Evolutionary conservation across 2,797 vertebrate genomes (phyloP), one percentile per base, ranked within the genome.

Genomic region (Macrochelys suwanniensis): DNA sequence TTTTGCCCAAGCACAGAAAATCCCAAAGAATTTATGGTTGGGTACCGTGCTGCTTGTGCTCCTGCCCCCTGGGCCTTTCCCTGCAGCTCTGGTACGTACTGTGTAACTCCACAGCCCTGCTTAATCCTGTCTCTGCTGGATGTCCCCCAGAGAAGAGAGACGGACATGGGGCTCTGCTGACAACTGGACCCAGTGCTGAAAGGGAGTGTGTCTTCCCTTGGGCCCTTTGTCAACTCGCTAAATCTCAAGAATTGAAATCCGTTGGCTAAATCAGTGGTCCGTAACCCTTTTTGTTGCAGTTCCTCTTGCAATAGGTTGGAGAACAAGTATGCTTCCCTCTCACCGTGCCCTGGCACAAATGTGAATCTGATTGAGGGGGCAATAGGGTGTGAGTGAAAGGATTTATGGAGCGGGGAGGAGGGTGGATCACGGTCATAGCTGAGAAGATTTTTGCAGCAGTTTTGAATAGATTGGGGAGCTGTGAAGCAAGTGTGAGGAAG

Each of bases 401-500:
- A 25, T 56, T 61, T 54, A 0, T 2, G 47, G 26, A n/a, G 42
- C 71, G 59, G 37, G 50, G 68, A 61, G 88, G 42, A 91, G 54
- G 28, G 87, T 4, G 3, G n/a, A 19, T 71, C 0, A 0, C 9
- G 57, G 45, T 56, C 2, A 0, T 25, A 76, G 42, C 42, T 26
- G 25, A 12, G 37, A 23, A 11, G 23, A 6, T 45, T 26, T 76
- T 76, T 76, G 71, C 71, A 76, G 42, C 23, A 25, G 21, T 45
- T 76, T 47, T 76, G 25, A 13, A 76, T 45, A 45, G 37, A 45
- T 15, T 6, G 80, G 1, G 3, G 51, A 11, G 28, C 26, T 45
- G 8, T 0, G n/a, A 37, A 53, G 78, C 31, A 0, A 0, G 0
- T 56, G 54, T 85, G 4, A 83, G 82, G 57, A 45, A 13, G 0